These are phyloP conservation scores for Cephonodes hylas DNA, from an alignment of 2,888 invertebrate genomes.

Conservation along the genomic window DNA sequence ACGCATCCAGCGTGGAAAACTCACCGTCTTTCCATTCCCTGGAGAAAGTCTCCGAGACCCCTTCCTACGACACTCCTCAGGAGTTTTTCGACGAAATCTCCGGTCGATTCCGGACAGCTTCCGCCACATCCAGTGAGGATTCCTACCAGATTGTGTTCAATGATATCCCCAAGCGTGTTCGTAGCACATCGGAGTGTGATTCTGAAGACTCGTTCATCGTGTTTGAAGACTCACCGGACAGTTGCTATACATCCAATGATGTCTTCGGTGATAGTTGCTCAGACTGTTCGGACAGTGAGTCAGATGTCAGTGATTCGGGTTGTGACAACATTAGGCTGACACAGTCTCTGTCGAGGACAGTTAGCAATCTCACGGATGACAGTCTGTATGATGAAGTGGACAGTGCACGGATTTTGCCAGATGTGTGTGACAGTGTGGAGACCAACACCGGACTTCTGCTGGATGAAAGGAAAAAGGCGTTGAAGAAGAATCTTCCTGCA, in stretches of 20 bases:
- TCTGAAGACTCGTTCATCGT: slow-evolving; percentile 82
- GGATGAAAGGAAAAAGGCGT: slow-evolving; percentile 46
- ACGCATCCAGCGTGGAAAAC: slow-evolving; percentile 46
- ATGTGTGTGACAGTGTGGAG: slow-evolving; percentile 12
- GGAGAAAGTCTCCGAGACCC: slow-evolving; percentile 20
- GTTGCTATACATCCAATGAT: slow-evolving; percentile 65
- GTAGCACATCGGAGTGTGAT: slow-evolving; percentile 74
- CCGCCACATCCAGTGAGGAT: slow-evolving; percentile 62
- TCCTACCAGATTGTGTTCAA: slow-evolving; percentile 74
- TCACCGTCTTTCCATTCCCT: slow-evolving; percentile 34
- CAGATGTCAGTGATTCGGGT: slow-evolving; percentile 50
- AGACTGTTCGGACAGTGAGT: slow-evolving; percentile 25
- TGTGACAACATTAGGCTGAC: slow-evolving; percentile 44
- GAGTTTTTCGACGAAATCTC: slow-evolving; percentile 66
- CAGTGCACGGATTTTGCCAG: slow-evolving; percentile 38
- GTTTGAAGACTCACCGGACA: slow-evolving; percentile 68
- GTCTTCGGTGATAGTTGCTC: slow-evolving; percentile 51
- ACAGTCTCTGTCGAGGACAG: slow-evolving; percentile 53
- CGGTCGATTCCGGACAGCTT: slow-evolving; percentile 57
- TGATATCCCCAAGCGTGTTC: slow-evolving; percentile 42
- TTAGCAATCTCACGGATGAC: slow-evolving; percentile 64
- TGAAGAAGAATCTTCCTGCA: slow-evolving; percentile 44
- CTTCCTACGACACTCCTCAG: slow-evolving; percentile 17
- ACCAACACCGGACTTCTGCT: slow-evolving; percentile 51
- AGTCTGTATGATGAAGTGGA: slow-evolving; percentile 64